These are phyloP conservation scores for Akabosia matsudoensis DNA, from an alignment of 1,140 invertebrate genomes.

Conservation along the genomic window DNA sequence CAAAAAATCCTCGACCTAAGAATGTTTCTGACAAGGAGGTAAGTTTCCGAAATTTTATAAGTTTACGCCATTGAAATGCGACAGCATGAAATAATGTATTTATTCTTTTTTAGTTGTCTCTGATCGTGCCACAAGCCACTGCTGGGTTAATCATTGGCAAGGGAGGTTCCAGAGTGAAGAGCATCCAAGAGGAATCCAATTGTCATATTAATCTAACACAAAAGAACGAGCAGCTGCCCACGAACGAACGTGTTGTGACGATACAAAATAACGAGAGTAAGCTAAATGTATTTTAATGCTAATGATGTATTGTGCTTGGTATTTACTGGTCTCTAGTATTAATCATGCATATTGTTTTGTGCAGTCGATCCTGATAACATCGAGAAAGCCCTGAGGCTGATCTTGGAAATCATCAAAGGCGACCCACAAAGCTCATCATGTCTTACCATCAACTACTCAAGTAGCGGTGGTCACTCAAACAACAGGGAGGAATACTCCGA, in stretches of 20 bases:
- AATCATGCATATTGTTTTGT: too few species aligned
- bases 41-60: not conserved
- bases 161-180: constrained; percentile 45
- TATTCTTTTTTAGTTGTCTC: constrained; percentile 37
- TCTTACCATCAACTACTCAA: constrained; percentile 46
- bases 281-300: not conserved
- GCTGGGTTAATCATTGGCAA: constrained; percentile 47
- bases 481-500: constrained; percentile 36
- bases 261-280: constrained; percentile 47
- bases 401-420: constrained; percentile 43
- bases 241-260: constrained; percentile 47
- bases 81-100: too few species aligned
- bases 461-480: constrained; percentile 30
- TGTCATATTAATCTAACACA: constrained; percentile 47
- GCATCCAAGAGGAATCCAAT: constrained; percentile 47
- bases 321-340: constrained; percentile 22
- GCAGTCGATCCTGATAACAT: constrained; percentile 44
- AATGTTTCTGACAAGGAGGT: constrained; percentile 46
- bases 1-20: constrained; percentile 46
- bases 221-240: constrained; percentile 46
- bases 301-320: not conserved
- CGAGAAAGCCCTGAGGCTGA: constrained; percentile 43
- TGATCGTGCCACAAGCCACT: constrained; percentile 47
- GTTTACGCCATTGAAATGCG: too few species aligned
- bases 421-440: constrained; percentile 41